These are phyloP conservation scores for Styela plicata DNA, from an alignment of 23 tunicate genomes.

Conservation along the genomic window DNA sequence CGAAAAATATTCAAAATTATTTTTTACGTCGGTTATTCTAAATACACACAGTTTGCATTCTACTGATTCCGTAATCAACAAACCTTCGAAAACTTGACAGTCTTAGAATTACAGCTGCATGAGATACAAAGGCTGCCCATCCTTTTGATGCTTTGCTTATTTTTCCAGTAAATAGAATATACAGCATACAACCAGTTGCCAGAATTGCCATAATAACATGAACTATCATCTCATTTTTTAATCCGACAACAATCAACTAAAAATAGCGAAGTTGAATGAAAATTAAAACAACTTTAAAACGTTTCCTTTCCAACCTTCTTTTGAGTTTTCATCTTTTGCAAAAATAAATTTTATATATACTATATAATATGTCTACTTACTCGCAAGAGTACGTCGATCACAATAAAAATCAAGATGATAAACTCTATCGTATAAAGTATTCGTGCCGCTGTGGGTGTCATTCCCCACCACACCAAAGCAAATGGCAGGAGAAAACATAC, in stretches of 20 bases:
- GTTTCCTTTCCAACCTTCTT: too few relatives aligned
- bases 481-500: conserved; percentile 50
- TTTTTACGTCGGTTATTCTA: too few relatives aligned
- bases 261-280: too few relatives aligned
- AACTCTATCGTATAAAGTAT: conserved; percentile 22
- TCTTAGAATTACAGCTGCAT: conserved; percentile 52
- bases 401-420: conserved; percentile 23
- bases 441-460: conserved; percentile 18
- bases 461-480: conserved; percentile 54
- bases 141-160: conserved; percentile 37
- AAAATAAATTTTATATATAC: too few relatives aligned
- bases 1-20: too few relatives aligned
- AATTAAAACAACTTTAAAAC: too few relatives aligned
- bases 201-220: conserved; percentile 50
- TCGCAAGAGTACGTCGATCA: conserved; percentile 45
- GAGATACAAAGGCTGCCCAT: conserved; percentile 53
- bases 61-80: too few relatives aligned
- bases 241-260: conserved; percentile 11
- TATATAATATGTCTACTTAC: conserved; percentile 20
- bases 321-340: too few relatives aligned
- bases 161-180: conserved; percentile 30
- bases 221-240: conserved; percentile 45
- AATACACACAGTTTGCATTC: too few relatives aligned
- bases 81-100: conserved; percentile 53
- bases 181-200: conserved; percentile 37